A percentile compares a stretch with the other conserved stretches of the same genome.
phyloP scores from a whole-genome alignment of 2,888 invertebrate species.

The Labia minor region DNA sequence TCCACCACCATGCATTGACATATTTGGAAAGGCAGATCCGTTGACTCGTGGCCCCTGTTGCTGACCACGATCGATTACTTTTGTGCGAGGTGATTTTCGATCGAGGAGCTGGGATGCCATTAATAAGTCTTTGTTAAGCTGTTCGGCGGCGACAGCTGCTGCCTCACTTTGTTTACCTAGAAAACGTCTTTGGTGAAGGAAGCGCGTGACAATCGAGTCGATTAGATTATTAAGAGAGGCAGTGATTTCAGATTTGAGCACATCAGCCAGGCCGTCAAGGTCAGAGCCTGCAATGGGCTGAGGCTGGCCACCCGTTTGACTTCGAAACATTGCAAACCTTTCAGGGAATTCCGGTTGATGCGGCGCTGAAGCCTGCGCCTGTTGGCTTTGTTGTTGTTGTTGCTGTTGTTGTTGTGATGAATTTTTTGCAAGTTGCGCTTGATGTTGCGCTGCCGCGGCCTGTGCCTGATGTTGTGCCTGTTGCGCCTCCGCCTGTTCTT shows the following conservation, averaged over 20 bases:
- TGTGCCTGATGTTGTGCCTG: slow-evolving; percentile 35
- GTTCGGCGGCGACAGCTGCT: slow-evolving; percentile 68
- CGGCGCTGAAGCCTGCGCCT: slow-evolving; percentile 32
- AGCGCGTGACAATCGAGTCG: slow-evolving; percentile 77
- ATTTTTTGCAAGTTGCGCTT: slow-evolving; percentile 24
- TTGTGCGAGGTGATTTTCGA: slow-evolving; percentile 71
- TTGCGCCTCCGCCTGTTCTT: slow-evolving; percentile 38
- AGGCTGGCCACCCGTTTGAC: slow-evolving; percentile 39
- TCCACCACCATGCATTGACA: slow-evolving; percentile 34
- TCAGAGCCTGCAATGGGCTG: slow-evolving; percentile 61
- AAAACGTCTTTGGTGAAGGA: slow-evolving; percentile 67
- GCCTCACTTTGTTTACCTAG: slow-evolving; percentile 68
- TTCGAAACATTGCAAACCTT: slow-evolving; percentile 63
- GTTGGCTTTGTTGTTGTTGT: slow-evolving; percentile 44
- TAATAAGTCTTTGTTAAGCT: slow-evolving; percentile 72
- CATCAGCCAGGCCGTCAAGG: slow-evolving; percentile 79
- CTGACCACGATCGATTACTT: slow-evolving; percentile 53
- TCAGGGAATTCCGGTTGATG: slow-evolving; percentile 53
- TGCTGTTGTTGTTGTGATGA: slow-evolving; percentile 42
- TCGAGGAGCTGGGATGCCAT: slow-evolving; percentile 72
- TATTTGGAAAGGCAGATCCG: slow-evolving; percentile 38
- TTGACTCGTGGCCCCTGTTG: slow-evolving; percentile 24
- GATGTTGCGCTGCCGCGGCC: slow-evolving; percentile 27
- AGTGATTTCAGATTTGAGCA: slow-evolving; percentile 80
- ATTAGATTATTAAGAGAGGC: slow-evolving; percentile 72